A percentile compares a stretch with the other conserved stretches of the same genome.
Evolutionary conservation across 2,797 vertebrate genomes (phyloP).

Genomic region (Babyrousa celebensis): DNA sequence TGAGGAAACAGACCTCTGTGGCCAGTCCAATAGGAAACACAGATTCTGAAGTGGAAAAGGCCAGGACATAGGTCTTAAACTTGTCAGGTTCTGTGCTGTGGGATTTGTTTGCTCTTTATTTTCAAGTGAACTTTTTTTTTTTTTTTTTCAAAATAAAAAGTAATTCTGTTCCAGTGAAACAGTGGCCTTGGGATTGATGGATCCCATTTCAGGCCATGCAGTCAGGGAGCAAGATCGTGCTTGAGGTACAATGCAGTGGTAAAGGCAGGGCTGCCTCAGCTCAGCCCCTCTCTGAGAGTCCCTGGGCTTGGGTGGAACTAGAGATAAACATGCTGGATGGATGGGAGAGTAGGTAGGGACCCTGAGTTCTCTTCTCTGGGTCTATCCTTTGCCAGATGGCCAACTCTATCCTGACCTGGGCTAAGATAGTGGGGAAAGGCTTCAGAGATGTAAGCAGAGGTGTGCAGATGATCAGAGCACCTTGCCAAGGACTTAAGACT

Average conservation of each 20-base stretch:
- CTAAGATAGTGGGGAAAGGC: neutral
- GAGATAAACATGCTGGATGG: neutral
- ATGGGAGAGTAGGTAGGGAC: neutral
- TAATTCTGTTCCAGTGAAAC: neutral
- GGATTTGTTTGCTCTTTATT: neutral
- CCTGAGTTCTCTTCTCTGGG: neutral
- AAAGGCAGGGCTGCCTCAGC: neutral
- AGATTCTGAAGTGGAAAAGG: neutral
- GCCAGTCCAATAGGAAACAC: neutral
- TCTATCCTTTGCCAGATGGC: neutral
- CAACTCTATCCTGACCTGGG: neutral
- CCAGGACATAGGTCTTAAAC: neutral
- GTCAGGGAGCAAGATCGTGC: neutral
- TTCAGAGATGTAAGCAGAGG: neutral
- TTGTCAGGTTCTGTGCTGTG: neutral
- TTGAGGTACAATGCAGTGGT: fast-evolving
- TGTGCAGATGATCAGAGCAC: neutral
- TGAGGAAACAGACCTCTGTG: neutral
- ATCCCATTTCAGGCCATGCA: neutral
- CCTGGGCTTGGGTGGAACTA: fast-evolving
- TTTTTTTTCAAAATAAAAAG: neutral
- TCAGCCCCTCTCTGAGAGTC: neutral
- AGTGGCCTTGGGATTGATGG: neutral
- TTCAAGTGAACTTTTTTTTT: neutral
- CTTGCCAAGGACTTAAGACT: neutral